Conservation (phyloP, 2,113 vertebrate species). For the Myotis lucifugus region DNA sequence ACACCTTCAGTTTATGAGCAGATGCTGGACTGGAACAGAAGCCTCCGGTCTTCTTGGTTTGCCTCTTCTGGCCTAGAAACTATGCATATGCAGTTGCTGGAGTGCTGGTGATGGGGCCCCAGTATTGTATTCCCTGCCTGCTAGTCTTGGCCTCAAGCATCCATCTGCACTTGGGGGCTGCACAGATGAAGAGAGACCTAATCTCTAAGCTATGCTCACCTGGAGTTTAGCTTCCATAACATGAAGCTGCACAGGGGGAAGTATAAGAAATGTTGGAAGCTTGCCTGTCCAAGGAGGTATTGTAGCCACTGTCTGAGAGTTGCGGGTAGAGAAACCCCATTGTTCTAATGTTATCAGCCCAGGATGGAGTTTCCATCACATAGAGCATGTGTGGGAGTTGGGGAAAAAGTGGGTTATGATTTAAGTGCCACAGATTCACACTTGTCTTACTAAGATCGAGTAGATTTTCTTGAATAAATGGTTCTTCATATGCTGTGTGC, state of each 20-base stretch:
- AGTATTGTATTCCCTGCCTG: background rate
- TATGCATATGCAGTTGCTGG: background rate
- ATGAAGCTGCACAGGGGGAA: background rate
- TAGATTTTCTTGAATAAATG: background rate
- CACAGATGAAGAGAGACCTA: background rate
- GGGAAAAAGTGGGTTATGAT: background rate
- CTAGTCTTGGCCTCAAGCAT: background rate
- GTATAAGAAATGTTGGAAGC: background rate
- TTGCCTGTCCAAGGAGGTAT: background rate
- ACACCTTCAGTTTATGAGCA: background rate
- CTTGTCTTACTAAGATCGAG: background rate
- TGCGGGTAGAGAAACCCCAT: background rate
- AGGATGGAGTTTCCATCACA: background rate
- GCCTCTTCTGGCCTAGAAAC: background rate
- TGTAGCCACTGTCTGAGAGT: background rate
- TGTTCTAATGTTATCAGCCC: background rate
- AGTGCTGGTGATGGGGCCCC: background rate
- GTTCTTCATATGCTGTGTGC: background rate
- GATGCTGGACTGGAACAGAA: too few species aligned
- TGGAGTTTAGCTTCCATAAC: background rate
- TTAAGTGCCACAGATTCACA: background rate
- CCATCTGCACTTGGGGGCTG: background rate
- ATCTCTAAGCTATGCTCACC: background rate
- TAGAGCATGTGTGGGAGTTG: background rate
- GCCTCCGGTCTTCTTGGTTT: background rate